A percentile compares a stretch with the other conserved stretches of the same genome.
Conservation (phyloP, 2,797 vertebrate species). For the Serranus cabrilla region DNA sequence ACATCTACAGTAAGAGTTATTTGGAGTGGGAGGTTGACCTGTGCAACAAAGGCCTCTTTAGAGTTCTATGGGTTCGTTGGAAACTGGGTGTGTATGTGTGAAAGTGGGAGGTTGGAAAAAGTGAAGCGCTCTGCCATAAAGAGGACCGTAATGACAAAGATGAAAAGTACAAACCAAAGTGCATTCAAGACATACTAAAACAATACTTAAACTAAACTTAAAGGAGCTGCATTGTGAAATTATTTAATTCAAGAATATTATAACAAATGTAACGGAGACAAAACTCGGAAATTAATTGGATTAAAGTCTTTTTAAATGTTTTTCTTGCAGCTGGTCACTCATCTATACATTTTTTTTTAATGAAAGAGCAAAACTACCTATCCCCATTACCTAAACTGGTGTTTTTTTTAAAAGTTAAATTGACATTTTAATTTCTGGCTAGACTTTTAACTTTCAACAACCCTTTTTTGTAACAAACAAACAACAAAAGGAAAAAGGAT, state of each 20-base stretch:
- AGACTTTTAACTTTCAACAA: background rate
- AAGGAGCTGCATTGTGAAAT: too few relatives aligned
- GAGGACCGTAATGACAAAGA: background rate
- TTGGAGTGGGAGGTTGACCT: constrained; percentile 5
- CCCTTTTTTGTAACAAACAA: too few relatives aligned
- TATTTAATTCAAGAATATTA: too few relatives aligned
- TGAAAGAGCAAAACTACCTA: background rate
- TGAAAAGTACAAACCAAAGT: constrained; percentile 7
- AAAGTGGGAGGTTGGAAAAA: constrained; percentile 11
- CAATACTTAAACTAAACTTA: background rate
- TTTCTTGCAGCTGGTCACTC: background rate
- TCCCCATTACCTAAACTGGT: background rate
- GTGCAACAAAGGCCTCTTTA: constrained; percentile 10
- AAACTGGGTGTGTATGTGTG: constrained; percentile 34
- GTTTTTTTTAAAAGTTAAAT: background rate
- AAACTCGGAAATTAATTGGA: too few relatives aligned
- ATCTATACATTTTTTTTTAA: too few relatives aligned
- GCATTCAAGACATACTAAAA: constrained; percentile 9
- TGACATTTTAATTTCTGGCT: background rate
- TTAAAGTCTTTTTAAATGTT: too few relatives aligned
- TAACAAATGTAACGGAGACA: too few relatives aligned
- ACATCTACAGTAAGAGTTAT: constrained; percentile 11
- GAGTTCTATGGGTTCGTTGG: background rate
- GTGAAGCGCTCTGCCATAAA: background rate
- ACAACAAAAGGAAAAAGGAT: too few relatives aligned